A percentile compares a stretch with the other conserved stretches of the same genome.
These are phyloP conservation scores for Galerucella calmariensis DNA, from an alignment of 2,888 invertebrate species.

Conservation along the genomic window DNA sequence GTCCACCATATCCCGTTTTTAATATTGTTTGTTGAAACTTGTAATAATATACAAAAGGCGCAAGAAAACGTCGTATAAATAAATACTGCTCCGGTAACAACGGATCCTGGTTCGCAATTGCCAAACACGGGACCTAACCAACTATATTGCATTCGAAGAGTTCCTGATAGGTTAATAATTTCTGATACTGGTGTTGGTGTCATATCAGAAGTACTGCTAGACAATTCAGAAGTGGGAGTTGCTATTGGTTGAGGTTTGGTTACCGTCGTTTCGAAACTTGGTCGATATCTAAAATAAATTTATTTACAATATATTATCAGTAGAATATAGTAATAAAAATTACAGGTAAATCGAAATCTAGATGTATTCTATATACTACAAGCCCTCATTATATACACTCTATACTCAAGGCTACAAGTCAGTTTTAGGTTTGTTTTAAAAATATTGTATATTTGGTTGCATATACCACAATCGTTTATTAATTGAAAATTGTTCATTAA, in stretches of 20 bases:
- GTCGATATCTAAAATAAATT: slow-evolving; percentile 50
- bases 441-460: too few relatives aligned
- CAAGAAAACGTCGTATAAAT: slow-evolving; percentile 75
- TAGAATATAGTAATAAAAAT: too few relatives aligned
- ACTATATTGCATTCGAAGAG: slow-evolving; percentile 76
- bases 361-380: too few relatives aligned
- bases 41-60: slow-evolving; percentile 76
- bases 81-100: slow-evolving; percentile 78
- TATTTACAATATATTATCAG: background rate
- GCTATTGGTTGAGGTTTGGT: slow-evolving; percentile 48
- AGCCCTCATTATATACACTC: too few relatives aligned
- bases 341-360: too few relatives aligned
- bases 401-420: too few relatives aligned
- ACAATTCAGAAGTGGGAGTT: slow-evolving; percentile 61
- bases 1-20: slow-evolving; percentile 76
- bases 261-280: slow-evolving; percentile 52
- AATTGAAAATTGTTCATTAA: too few relatives aligned
- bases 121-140: slow-evolving; percentile 81
- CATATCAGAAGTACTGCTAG: slow-evolving; percentile 60
- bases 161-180: slow-evolving; percentile 74
- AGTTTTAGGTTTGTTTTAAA: too few relatives aligned
- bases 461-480: too few relatives aligned
- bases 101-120: slow-evolving; percentile 80
- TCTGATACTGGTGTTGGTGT: slow-evolving; percentile 60
- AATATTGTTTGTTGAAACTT: slow-evolving; percentile 68